Base-by-base conservation (phyloP, 2,888 invertebrate genomes). In the Lepetodrilus schrolli region DNA sequence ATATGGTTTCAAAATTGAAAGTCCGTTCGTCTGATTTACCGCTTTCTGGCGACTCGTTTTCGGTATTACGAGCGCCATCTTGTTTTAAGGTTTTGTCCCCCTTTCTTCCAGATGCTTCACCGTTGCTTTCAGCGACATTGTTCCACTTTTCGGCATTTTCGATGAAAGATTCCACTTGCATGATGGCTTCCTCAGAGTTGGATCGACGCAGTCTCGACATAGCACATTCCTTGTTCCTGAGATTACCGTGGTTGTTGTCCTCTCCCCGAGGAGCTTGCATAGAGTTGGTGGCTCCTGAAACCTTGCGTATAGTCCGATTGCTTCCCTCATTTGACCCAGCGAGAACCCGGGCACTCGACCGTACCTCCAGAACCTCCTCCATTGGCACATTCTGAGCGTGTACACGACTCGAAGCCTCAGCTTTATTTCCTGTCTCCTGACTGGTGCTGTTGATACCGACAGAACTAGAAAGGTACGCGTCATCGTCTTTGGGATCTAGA, bases 151-250 rank as follows among this genome's bases (percentile, higher is more conserved):
- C 13, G 8, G 58, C 58, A 34, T 58, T 58, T 58, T 58, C 58
- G 34, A 58, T 58, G 17, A 58, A 58, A 0, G 58, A 58, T 58
- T 58, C 58, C 58, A 58, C 58, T n/a, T 58, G 58, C 34, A 58
- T 17, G 30, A 58, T 58, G 0, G 58, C 58, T 30, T 58, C 58
- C 58, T 58, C 58, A 58, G 58, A 58, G 30, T 58, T 58, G 17
- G 58, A 58, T 30, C 58, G 10, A 26, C 34, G 58, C 34, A 58
- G 34, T 58, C 30, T 34, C 7, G 50, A 50, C 7, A 5, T 21
- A 17, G 3, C 50, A 21, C 20, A 21, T 21, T 7, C 26, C 26
- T 58, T 30, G 26, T 58, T 34, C 58, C 58, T 58, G 58, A 58
- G 58, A 26, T 58, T 58, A 30, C 17, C 30, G 34, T 58, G 30